Base-by-base conservation (phyloP, 2,113 vertebrate genomes). In the Brachirus orientalis region DNA sequence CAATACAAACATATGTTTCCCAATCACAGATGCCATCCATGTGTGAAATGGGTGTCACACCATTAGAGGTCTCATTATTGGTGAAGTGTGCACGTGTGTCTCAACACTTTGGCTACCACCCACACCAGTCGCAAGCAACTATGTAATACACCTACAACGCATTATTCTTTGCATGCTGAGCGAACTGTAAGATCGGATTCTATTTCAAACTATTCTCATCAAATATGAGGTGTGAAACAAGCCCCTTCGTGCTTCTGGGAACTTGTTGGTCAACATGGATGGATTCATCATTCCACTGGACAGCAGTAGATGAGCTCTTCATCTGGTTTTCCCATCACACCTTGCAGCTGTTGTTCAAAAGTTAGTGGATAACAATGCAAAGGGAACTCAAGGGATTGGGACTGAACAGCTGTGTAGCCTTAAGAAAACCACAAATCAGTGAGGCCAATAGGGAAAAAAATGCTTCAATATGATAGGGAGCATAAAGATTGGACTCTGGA, bases 31-130 rank as follows among this genome's bases (percentile, higher is more conserved):
- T 88, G 82, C 69, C 86, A 85, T 82, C 87, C 91, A 92, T 92
- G 92, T 94, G 91, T 92, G 91, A 94, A 93, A 93, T 92, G 89
- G 90, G 85, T 89, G 90, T 82, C 82, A 86, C 81, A 77, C 80
- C 43, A 54, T 83, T 75, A 75, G 84, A 86, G 73, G 84, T 79
- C 84, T 91, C 84, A 86, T 90, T 91, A 90, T 86, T 86, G 63
- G 61, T 68, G 38, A 73, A 77, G 55, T 20, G 28, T 17, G 59
- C 10, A 52, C 1, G 43, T 33, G 55, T 36, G 66, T 67, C 55
- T 64, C 66, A 28, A 72, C 68, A 67, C 81, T 68, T 70, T 68
- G 68, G 35, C 62, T 62, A 55, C 74, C 72, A 46, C 76, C 69
- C 78, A 79, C 79, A 55, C 59, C 50, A 74, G 79, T 83, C 77